Evolutionary conservation across 2,888 invertebrate species (phyloP).

Genomic region (Hymenopus coronatus): DNA sequence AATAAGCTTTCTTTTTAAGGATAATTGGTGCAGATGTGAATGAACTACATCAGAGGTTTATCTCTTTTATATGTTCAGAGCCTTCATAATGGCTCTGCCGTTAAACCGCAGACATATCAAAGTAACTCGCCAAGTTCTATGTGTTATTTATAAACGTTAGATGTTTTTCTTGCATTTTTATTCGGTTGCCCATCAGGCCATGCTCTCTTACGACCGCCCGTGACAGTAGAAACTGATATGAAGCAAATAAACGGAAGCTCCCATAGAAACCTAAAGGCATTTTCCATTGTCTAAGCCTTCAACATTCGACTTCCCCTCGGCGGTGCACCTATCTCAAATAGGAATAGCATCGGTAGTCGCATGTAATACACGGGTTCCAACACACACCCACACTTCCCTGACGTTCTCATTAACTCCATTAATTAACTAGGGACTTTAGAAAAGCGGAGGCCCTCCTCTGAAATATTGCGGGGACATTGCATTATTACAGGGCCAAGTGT

Average conservation of each 20-base stretch:
- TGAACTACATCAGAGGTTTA: too few relatives aligned
- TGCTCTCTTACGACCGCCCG: too few relatives aligned
- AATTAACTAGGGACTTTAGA: slow-evolving; percentile 28
- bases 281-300: not conserved
- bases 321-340: not conserved
- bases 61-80: too few relatives aligned
- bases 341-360: not conserved
- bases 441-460: not conserved
- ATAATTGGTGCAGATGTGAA: too few relatives aligned
- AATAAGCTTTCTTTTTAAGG: too few relatives aligned
- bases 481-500: slow-evolving; percentile 3
- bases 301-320: not conserved
- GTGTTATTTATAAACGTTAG: too few relatives aligned
- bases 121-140: too few relatives aligned
- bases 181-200: too few relatives aligned
- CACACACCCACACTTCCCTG: slow-evolving; percentile 17
- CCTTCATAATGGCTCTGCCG: too few relatives aligned
- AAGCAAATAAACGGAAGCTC: not conserved
- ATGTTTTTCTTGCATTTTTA: too few relatives aligned
- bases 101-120: too few relatives aligned
- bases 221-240: not conserved
- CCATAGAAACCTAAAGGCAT: not conserved
- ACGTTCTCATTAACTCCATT: slow-evolving; percentile 34
- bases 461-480: slow-evolving; percentile 8
- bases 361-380: slow-evolving; percentile 2